Base-by-base conservation (phyloP, 1,140 invertebrate species). In the Procambarus clarkii region DNA sequence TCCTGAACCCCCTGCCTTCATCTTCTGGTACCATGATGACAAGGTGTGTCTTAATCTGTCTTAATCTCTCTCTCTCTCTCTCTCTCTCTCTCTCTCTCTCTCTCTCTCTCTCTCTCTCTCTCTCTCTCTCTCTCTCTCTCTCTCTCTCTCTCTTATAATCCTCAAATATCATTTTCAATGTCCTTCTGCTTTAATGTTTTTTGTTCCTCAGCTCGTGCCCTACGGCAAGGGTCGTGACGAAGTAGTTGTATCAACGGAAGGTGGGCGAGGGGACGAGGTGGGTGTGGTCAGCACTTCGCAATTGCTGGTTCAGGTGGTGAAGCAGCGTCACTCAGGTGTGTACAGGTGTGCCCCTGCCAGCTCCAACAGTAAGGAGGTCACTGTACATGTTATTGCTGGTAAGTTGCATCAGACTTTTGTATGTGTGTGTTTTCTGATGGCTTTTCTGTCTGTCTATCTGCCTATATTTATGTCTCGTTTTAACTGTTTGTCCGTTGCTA, bases 281-380 rank as follows among this genome's bases (percentile, higher is more conserved):
- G 86, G 91, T 18, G 96, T 97, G 93, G 97, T 97, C 45, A 96
- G 97, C 85, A 98, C 97, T 89, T 97, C 97, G 92, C 96, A 97
- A 91, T 95, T 98, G 93, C 95, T 97, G 84, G 98, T 98, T 94
- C 97, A 97, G 44, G 95, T 96, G 92, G 97, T 97, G 85, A 94
- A 94, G 81, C 94, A 94, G 60, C 92, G 58, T 95, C 93, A 94
- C 89, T 94, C 94, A 3, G 94, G 93, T 13, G 94, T 94, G 5
- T 98, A 98, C 94, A 97, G 97, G 71, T 98, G 97, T 94, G 96
- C 96, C 91, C 97, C 97, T 11, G 97, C 97, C 82, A 97, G 97
- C 93, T 97, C 97, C 46, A 97, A 97, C 93, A 96, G 97, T 18
- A 96, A 97, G 94, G 97, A 96, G 21, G 96, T 98, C 76, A 96